Evolutionary conservation across 2,888 invertebrate genomes (phyloP).

Genomic region (Drosophila anomelani): DNA sequence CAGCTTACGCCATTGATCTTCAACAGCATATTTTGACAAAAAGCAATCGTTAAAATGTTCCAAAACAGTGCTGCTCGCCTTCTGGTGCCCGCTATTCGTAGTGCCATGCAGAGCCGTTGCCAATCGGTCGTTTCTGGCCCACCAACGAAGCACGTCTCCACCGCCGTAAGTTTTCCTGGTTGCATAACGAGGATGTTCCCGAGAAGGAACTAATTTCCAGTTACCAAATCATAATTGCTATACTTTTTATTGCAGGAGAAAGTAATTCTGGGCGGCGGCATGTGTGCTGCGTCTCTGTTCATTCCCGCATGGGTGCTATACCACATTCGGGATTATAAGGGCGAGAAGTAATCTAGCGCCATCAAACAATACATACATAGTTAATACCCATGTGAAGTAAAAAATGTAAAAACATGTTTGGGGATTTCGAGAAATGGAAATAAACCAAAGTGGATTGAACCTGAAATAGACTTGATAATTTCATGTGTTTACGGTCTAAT

Average conservation of each 20-base stretch:
- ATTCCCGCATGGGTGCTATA: constrained; percentile 82
- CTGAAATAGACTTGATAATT: not conserved
- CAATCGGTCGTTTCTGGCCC: constrained; percentile 83
- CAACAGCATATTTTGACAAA: constrained; percentile 13
- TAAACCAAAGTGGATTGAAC: constrained; percentile 30
- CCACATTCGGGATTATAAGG: constrained; percentile 82
- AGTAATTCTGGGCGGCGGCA: constrained; percentile 81
- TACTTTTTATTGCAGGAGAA: constrained; percentile 78
- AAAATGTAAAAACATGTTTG: constrained; percentile 48
- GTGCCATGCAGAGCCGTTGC: constrained; percentile 78
- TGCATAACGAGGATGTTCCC: constrained; percentile 72
- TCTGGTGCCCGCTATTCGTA: constrained; percentile 81
- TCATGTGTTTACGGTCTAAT: too few relatives aligned
- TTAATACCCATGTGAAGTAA: constrained; percentile 45
- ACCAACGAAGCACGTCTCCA: constrained; percentile 80
- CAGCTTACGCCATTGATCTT: constrained; percentile 47
- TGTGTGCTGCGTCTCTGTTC: constrained; percentile 75
- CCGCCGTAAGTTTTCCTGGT: constrained; percentile 80
- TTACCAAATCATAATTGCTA: constrained; percentile 17
- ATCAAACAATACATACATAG: not conserved
- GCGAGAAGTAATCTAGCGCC: constrained; percentile 67
- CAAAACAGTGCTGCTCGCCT: constrained; percentile 80
- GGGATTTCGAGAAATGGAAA: constrained; percentile 18
- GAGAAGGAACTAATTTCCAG: not conserved
- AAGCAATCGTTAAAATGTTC: constrained; percentile 73